Percentiles rank a stretch among this genome's conserved stretches.
Conservation (phyloP, 2,888 invertebrate genomes). For the Rhagonycha lutea region DNA sequence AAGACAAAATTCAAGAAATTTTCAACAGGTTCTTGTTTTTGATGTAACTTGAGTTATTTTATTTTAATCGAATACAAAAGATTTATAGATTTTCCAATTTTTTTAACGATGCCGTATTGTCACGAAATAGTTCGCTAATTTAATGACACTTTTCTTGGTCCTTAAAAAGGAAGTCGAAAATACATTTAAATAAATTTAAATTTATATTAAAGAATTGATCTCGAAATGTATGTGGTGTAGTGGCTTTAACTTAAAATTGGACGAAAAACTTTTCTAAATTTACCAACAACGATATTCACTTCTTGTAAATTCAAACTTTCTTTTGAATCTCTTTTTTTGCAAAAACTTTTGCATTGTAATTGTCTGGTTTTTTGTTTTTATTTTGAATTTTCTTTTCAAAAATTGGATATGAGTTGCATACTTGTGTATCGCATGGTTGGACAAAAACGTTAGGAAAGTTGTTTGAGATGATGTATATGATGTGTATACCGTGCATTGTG, state of each 20-base stretch:
- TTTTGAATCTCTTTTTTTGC: background rate
- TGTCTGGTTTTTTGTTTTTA: background rate
- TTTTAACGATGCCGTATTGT: background rate
- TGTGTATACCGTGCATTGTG: background rate
- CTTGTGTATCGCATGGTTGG: background rate
- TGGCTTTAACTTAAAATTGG: slow-evolving; percentile 25
- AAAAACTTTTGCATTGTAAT: background rate
- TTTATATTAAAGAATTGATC: background rate
- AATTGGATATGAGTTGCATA: background rate
- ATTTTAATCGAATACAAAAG: no score
- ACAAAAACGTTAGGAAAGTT: background rate
- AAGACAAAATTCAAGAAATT: no score
- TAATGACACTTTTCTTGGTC: background rate
- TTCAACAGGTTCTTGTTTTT: no score
- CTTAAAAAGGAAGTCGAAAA: background rate
- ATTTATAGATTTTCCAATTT: no score
- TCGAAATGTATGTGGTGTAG: slow-evolving; percentile 21
- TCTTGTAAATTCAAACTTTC: background rate
- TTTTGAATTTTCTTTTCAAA: background rate
- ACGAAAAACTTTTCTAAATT: slow-evolving; percentile 18
- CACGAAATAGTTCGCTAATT: background rate
- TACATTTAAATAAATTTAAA: background rate
- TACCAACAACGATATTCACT: slow-evolving; percentile 2
- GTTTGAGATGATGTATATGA: background rate
- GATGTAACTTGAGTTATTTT: no score